Base-by-base conservation (phyloP, 2,113 vertebrate species). In the Gila orcuttii region DNA sequence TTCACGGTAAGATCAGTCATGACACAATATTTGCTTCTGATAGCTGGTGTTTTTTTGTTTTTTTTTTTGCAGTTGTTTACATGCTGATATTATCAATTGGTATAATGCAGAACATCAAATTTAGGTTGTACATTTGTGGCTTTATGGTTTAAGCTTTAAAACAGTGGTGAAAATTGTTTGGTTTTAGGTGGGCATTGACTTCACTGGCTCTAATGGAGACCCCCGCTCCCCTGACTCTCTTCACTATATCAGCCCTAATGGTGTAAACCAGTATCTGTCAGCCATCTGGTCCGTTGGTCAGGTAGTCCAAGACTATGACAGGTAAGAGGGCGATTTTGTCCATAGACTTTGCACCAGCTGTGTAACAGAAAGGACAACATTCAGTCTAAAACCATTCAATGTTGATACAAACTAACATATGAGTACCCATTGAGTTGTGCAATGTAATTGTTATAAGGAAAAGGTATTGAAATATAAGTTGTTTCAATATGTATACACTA, bases 281-380 rank as follows among this genome's bases (percentile, higher is more conserved):
- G 97, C 97, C 6, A 92, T 97, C 87, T 99, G 97, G 98, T 96
- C 95, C 3, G 98, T 98, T 90, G 97, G 97, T 42, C 94, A 93
- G 4, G 98, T 99, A 59, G 83, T 99, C 83, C 97, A 97, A 91
- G 97, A 98, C 93, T 99, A 99, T 55, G 97, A 99, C 91, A 93
- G 90, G 95, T 99, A 82, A 92, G 94, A 88, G 66, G 50, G 5
- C 0, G 15, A 19, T 15, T 83, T 75, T n/a, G 45, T 50, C 7
- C 1, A 10, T 42, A 13, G 11, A 13, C 59, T 25, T 25, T 25
- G n/a, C n/a, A 2, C n/a, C 59, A 62, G 10, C 21, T 59, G 15
- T 52, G 15, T 6, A 4, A 42, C 42, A 9, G 2, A 42, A 39
- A 42, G 42, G 42, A 42, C 1, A 42, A 42, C 2, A 42, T 39